Conservation (phyloP, 2,113 vertebrate species). For the Dipodomys spectabilis region DNA sequence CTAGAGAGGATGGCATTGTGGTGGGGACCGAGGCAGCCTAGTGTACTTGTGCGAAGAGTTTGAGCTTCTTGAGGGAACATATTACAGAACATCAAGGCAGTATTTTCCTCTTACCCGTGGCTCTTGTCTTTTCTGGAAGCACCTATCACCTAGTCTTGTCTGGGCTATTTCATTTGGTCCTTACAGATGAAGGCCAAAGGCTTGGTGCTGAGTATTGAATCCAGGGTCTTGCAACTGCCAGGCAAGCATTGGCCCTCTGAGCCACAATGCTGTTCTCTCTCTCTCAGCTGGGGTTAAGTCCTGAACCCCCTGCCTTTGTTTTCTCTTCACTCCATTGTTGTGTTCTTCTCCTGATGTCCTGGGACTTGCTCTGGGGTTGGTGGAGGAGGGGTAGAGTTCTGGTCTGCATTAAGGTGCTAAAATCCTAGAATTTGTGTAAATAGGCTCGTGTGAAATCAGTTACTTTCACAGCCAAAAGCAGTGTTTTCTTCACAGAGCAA, state of each 20-base stretch:
- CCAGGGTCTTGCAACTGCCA: background rate
- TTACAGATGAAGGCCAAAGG: background rate
- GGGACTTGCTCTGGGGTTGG: background rate
- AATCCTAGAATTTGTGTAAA: background rate
- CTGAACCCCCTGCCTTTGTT: background rate
- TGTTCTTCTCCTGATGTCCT: background rate
- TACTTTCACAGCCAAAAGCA: background rate
- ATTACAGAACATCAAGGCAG: background rate
- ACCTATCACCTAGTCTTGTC: background rate
- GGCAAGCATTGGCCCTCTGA: background rate
- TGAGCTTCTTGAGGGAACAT: background rate
- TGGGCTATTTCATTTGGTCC: background rate
- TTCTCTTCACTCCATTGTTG: background rate
- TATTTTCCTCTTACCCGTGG: background rate
- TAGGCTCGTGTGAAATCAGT: background rate
- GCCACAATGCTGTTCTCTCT: background rate
- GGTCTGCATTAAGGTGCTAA: background rate
- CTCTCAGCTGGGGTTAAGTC: background rate
- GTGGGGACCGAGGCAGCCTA: background rate
- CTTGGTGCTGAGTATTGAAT: background rate
- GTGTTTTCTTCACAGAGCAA: background rate
- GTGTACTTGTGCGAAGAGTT: background rate
- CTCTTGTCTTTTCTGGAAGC: background rate
- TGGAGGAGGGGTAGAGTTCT: background rate
- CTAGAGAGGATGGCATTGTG: background rate